Base-by-base conservation (phyloP, 2,797 vertebrate species). In the Periophthalmus magnuspinnatus region DNA sequence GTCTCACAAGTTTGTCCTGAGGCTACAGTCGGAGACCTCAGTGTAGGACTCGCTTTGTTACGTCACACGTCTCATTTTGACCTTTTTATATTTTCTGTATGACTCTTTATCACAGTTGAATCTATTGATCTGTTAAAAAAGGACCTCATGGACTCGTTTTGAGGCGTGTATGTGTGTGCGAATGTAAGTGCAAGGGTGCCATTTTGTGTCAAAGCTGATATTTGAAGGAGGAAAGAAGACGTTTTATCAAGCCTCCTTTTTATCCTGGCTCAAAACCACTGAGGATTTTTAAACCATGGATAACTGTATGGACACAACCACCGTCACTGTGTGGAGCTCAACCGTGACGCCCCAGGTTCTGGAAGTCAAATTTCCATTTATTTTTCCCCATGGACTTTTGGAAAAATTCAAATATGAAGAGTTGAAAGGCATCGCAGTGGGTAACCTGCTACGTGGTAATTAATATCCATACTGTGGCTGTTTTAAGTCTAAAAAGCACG, bases 1-100 rank as follows among this genome's bases (percentile, higher is more conserved):
- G 84, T 98, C 97, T 0, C 97, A 98, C 93, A 98, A 98, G 90
- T 99, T 99, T 50, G 95, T 98, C 72, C 95, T 99, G 94, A 94
- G 97, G 82, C 90, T 98, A 84, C 97, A 99, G 92, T 99, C 97
- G 0, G 97, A 98, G 91, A 99, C 97, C n/a, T 99, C 97, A 0
- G 96, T 97, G 76, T 97, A 94, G 89, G 70, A 72, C 56, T 38
- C 21, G 22, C 55, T 68, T 56, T 69, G 65, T 28, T 55, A 69
- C 64, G 64, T 78, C 74, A 56, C 76, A 56, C 63, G 61, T 81
- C 62, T 78, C 11, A 70, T 77, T 87, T 85, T 88, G 81, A 77
- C 81, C 78, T 80, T 83, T 78, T 81, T 83, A 81, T 79, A 88
- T 83, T 86, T 89, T 85, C 85, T 87, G 89, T 84, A 91, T 77